Conservation (phyloP, 2,113 vertebrate species). For the Crocuta crocuta region DNA sequence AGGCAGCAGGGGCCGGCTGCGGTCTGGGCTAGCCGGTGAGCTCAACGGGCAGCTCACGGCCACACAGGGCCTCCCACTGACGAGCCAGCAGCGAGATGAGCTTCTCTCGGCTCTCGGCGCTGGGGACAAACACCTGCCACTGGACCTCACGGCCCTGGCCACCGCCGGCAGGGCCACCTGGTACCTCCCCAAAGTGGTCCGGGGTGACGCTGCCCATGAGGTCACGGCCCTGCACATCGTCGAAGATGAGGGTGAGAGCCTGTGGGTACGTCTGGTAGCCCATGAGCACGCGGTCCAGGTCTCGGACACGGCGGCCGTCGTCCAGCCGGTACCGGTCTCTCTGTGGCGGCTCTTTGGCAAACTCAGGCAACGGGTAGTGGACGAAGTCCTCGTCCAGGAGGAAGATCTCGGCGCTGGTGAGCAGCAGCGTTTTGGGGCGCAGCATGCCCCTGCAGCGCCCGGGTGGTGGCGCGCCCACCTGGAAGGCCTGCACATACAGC, state of each 20-base stretch:
- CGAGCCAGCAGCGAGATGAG: constrained; percentile 95
- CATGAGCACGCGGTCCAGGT: constrained; percentile 96
- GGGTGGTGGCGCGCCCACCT: constrained; percentile 86
- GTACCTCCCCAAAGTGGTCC: constrained; percentile 93
- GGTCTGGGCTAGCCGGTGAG: constrained; percentile 89
- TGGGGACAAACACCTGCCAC: constrained; percentile 97
- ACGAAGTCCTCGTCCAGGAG: constrained; percentile 97
- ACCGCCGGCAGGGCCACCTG: constrained; percentile 62
- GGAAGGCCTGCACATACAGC: constrained; percentile 96
- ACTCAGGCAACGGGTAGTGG: constrained; percentile 96
- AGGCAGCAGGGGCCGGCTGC: background rate
- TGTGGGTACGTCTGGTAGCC: constrained; percentile 97
- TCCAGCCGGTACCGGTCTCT: constrained; percentile 94
- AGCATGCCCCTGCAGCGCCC: constrained; percentile 81
- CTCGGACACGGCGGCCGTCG: constrained; percentile 94
- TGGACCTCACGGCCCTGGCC: constrained; percentile 90
- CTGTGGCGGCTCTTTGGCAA: constrained; percentile 96
- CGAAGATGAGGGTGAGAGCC: constrained; percentile 97
- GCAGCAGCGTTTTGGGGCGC: constrained; percentile 93
- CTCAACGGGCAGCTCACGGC: constrained; percentile 96
- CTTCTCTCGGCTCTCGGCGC: constrained; percentile 95
- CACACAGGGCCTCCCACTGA: constrained; percentile 97
- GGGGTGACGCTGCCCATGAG: constrained; percentile 95
- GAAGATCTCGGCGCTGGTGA: constrained; percentile 95
- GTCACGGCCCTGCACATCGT: constrained; percentile 94